These are phyloP conservation scores for Cyclopterus lumpus DNA, from an alignment of 2,797 vertebrate genomes.

Conservation along the genomic window DNA sequence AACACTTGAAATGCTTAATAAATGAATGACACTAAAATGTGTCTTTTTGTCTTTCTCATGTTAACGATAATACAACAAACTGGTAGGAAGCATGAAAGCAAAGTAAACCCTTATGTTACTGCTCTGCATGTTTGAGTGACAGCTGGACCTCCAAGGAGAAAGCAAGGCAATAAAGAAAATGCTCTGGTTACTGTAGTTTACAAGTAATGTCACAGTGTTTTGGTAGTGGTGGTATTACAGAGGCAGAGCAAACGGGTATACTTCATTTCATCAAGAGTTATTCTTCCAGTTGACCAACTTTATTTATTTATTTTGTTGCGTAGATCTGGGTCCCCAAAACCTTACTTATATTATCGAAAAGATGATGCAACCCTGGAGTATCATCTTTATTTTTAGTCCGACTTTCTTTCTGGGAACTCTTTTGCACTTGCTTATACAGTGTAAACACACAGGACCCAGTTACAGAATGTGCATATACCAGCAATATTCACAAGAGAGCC, in stretches of 20 bases:
- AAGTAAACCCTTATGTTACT: not conserved
- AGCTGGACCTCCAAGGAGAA: not conserved
- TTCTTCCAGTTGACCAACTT: not conserved
- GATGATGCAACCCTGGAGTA: not conserved
- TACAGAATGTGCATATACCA: not conserved
- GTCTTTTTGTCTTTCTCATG: not conserved
- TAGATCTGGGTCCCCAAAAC: no score
- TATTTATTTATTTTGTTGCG: not conserved
- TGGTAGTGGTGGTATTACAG: not conserved
- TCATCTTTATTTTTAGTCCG: not conserved
- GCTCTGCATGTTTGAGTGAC: not conserved
- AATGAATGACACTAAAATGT: not conserved
- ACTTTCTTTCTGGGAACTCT: not conserved
- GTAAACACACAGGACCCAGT: conserved; percentile 32
- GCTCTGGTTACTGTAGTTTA: not conserved
- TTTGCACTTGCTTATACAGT: conserved; percentile 1
- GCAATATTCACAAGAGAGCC: not conserved
- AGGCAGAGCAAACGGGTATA: not conserved
- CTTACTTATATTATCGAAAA: not conserved
- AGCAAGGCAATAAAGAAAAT: not conserved
- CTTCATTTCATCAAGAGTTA: not conserved
- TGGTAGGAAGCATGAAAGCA: not conserved
- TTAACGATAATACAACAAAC: not conserved
- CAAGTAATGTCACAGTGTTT: not conserved
- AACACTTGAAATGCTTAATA: not conserved